phyloP scores from a whole-genome alignment of 2,113 vertebrate species.

The Corythoichthys intestinalis region DNA sequence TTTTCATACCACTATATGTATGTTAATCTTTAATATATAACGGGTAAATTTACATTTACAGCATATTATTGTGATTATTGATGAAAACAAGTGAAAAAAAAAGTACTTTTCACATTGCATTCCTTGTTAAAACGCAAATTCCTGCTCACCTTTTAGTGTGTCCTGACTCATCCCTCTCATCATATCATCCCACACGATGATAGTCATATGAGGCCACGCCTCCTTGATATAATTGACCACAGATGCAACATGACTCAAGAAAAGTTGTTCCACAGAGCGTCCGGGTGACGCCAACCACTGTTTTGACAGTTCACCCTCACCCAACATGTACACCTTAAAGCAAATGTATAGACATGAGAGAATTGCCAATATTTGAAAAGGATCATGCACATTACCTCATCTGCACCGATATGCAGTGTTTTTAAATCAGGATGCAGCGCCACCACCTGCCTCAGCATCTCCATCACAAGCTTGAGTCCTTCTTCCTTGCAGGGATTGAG shows the following conservation, averaged over 20 bases:
- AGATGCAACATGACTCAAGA: conserved; percentile 80
- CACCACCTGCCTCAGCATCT: conserved; percentile 89
- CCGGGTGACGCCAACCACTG: conserved; percentile 74
- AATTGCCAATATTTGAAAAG: not conserved
- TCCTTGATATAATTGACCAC: conserved; percentile 75
- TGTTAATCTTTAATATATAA: no score
- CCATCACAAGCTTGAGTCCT: conserved; percentile 71
- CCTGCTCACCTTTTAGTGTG: conserved; percentile 76
- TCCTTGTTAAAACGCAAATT: not conserved
- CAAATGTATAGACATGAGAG: not conserved
- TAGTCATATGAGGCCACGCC: conserved; percentile 69
- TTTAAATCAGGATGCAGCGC: conserved; percentile 72
- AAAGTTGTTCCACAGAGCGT: conserved; percentile 76
- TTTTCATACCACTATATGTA: no score
- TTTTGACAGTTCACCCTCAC: conserved; percentile 85
- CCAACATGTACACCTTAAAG: conserved; percentile 86
- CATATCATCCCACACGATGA: conserved; percentile 96
- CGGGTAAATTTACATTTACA: no score
- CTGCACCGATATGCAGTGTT: conserved; percentile 87
- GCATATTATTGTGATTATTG: no score
- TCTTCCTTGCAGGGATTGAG: conserved; percentile 84
- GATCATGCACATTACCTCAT: conserved; percentile 73
- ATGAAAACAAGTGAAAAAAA: not conserved
- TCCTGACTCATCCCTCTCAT: conserved; percentile 79
- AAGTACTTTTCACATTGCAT: not conserved